Base-by-base conservation (phyloP, 1,140 invertebrate species). In the Tetragonula clypearis region DNA sequence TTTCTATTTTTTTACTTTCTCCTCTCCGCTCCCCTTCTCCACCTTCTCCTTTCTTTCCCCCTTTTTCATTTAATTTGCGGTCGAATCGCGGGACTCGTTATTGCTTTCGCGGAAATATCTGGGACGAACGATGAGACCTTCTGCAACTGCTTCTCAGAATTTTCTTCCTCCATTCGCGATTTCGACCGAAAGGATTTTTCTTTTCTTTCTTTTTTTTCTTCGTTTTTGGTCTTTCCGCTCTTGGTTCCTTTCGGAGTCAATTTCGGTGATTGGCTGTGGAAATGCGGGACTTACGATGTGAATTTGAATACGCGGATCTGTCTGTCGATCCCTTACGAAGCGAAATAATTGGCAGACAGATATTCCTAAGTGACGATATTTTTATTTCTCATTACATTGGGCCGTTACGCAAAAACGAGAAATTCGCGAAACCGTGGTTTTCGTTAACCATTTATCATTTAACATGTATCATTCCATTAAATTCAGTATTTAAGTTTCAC, bases 51-150 rank as follows among this genome's bases (percentile, higher is more conserved):
- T 17, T 19, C 12, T 30, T 26, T 26, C 62, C n/a, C 8, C 30
- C 19, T n/a, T 60, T 58, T 49, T 23, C 21, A 9, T 77, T 77
- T 76, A 21, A 58, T 76, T 62, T 77, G 30, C 14, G 35, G 23
- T 19, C 49, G 62, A 41, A 30, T 66, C 60, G 1, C 14, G 15
- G 15, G 8, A 14, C 49, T 79, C 62, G 49, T 79, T 79, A 79
- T 79, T 66, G 49, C n/a, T 68, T 76, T 58, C n/a, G 23, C 17
- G 30, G 26, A 35, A 76, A 60, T 76, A 60, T 75, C 74, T 26
- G 55, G n/a, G 12, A 76, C 26, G 55, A 14, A 60, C 26, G 26
- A 58, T 23, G 55, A 35, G 12, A 12, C 26, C 17, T 55, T 30
- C 55, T 58, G 8, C 55, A 30, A 30, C 23, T 53, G n/a, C 41